Conservation (phyloP, 2,797 vertebrate genomes). For the Xiphorhynchus erythropygius region DNA sequence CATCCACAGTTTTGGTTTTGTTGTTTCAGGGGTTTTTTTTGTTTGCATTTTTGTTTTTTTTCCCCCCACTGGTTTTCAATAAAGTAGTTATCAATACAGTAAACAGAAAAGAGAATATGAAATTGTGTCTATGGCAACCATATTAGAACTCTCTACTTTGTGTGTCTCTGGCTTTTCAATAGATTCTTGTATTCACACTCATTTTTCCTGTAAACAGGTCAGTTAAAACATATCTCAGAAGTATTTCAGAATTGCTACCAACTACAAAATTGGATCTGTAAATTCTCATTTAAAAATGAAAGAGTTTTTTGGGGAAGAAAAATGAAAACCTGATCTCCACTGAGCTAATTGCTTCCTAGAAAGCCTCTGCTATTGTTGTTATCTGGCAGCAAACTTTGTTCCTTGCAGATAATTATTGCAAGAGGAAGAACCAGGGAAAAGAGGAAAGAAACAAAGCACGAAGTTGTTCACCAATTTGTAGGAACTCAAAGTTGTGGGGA, state of each 20-base stretch:
- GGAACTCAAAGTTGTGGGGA: background rate
- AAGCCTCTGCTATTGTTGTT: background rate
- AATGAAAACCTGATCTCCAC: background rate
- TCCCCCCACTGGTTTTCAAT: background rate
- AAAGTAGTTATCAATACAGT: constrained; percentile 9
- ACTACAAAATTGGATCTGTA: background rate
- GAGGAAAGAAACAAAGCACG: background rate
- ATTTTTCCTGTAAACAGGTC: background rate
- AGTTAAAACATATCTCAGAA: constrained; percentile 1
- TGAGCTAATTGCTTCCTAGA: constrained; percentile 7
- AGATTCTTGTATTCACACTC: background rate
- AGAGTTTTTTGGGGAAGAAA: background rate
- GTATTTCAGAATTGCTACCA: background rate
- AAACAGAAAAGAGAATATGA: constrained; percentile 1
- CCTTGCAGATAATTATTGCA: background rate
- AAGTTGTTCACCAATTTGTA: background rate
- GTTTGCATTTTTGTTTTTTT: background rate
- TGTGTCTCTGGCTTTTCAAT: background rate
- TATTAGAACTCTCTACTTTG: background rate
- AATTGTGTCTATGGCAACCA: constrained; percentile 57
- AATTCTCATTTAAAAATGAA: background rate
- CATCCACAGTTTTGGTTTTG: background rate
- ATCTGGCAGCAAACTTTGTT: background rate
- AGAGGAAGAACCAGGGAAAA: background rate
- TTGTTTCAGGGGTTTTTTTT: background rate